Percentiles rank a stretch among this genome's conserved stretches.
Evolutionary conservation across 2,113 vertebrate genomes (phyloP).

Genomic region (Catharus bicknelli): DNA sequence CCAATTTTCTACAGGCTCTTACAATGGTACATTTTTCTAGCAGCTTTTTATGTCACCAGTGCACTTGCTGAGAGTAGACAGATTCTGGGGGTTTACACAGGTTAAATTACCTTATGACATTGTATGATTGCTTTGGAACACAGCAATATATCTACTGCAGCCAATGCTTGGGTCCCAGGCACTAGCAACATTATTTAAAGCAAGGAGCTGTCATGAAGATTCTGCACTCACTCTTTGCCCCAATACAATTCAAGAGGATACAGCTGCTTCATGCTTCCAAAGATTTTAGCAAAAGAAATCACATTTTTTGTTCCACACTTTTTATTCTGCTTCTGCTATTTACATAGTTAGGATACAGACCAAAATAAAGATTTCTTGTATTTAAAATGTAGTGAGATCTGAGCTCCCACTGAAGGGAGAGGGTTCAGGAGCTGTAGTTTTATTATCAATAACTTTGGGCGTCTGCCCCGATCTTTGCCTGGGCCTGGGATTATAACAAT

Average conservation of each 20-base stretch:
- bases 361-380: not conserved
- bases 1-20: not conserved
- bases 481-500: not conserved
- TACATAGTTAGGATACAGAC: not conserved
- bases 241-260: not conserved
- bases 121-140: conserved; percentile 1
- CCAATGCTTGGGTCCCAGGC: not conserved
- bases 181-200: conserved; percentile 1
- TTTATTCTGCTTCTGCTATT: not conserved
- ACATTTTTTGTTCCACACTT: not conserved
- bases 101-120: conserved; percentile 29
- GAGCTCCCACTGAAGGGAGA: not conserved
- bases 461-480: not conserved
- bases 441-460: not conserved
- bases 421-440: not conserved
- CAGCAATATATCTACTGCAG: not conserved
- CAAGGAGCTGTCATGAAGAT: not conserved
- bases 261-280: not conserved
- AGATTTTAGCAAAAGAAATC: not conserved
- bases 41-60: not conserved
- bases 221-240: not conserved
- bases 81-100: not conserved
- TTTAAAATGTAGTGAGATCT: not conserved
- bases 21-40: not conserved
- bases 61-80: not conserved